Base-by-base conservation (phyloP, 2,888 invertebrate species). In the Cephalotes varians region DNA sequence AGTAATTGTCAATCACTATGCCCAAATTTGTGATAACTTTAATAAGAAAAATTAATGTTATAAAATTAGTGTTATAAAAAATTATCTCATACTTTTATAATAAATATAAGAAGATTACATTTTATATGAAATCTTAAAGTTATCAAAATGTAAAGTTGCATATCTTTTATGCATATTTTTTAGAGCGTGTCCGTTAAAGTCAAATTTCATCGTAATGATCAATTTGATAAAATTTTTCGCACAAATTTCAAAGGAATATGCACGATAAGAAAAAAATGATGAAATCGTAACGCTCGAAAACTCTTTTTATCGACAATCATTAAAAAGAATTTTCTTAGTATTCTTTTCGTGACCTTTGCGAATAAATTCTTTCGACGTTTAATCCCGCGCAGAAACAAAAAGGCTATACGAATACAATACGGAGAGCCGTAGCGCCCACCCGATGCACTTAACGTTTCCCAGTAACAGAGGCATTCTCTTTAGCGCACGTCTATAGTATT, bases 371-470 rank as follows among this genome's bases (percentile, higher is more conserved):
- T 65, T 56, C 54, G 65, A 58, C 69, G 49, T 72, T 72, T 62
- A 81, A 81, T 73, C 65, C 56, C 18, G 21, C 31, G 34, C n/a
- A n/a, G 56, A 71, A 69, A 56, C 37, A 67, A 40, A 62, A 74
- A 67, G 49, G 31, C n/a, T 58, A 40, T 74, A 85, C 83, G 65
- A 74, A 89, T 87, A 90, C 18, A 89, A 72, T 69, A 94, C 90
- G 76, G 91, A 88, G 21, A 92, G 86, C 85, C 92, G 92, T 0
- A 93, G 91, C 25, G 93, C 83, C 93, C 94, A 93, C 58, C 91
- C 86, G 65, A 91, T 89, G 60, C 91, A 92, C 82, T 92, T 92
- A 71, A 94, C 93, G 83, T 94, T 94, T 31, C 90, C 89, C n/a
- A 93, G 93, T 64, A 91, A 69, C 56, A 44, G 34, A 67, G 88